phyloP scores from a whole-genome alignment of 2,797 vertebrate genomes.

The Smutsia temminckii region DNA sequence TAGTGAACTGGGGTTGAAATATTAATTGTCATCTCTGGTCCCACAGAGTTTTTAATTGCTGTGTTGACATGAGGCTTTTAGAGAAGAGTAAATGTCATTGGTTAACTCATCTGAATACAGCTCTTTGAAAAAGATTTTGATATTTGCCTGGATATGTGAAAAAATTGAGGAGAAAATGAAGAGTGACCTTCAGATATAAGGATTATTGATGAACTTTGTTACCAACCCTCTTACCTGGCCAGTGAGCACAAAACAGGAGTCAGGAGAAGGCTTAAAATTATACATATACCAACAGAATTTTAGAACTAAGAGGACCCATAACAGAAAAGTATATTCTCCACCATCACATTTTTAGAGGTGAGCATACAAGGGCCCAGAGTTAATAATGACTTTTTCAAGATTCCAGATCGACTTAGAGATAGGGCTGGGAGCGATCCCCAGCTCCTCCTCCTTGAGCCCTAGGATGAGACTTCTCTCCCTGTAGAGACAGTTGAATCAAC shows the following conservation, averaged over 20 bases:
- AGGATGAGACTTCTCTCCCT: background rate
- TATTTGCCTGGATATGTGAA: background rate
- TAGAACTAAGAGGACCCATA: background rate
- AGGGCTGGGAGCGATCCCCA: background rate
- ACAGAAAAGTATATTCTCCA: background rate
- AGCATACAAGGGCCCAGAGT: background rate
- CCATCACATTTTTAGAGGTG: background rate
- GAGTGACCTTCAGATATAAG: slow-evolving; percentile 4
- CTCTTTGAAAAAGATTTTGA: background rate
- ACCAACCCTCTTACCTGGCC: background rate
- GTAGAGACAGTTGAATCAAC: background rate
- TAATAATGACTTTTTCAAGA: background rate
- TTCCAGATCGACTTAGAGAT: background rate
- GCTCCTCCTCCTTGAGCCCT: background rate
- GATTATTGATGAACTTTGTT: background rate
- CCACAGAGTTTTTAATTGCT: background rate
- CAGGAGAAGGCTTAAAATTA: background rate
- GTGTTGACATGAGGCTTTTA: background rate
- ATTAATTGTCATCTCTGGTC: background rate
- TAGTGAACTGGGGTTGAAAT: background rate
- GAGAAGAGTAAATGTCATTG: background rate
- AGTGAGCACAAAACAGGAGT: background rate
- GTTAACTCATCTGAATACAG: slow-evolving; percentile 16
- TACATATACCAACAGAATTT: background rate
- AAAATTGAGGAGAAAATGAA: slow-evolving; percentile 10